These are phyloP conservation scores for Serinus canaria DNA, from an alignment of 2,113 vertebrate genomes.

Conservation along the genomic window DNA sequence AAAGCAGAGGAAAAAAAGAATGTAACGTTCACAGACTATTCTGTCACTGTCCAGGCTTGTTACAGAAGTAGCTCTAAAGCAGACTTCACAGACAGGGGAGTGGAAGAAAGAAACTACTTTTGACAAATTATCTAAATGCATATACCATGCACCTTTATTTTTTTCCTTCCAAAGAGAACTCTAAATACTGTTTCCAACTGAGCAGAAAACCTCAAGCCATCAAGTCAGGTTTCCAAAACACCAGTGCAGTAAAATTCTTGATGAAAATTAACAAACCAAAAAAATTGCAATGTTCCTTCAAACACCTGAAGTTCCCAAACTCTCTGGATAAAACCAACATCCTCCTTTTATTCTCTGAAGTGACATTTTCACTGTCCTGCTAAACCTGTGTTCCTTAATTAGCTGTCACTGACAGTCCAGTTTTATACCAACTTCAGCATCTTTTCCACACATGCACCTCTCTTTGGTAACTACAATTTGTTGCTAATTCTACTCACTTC, in stretches of 20 bases:
- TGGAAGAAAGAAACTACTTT: not conserved
- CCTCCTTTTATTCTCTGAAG: not conserved
- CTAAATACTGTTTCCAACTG: not conserved
- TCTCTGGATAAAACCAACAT: not conserved
- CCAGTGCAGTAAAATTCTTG: not conserved
- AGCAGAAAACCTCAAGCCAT: not conserved
- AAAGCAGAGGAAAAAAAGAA: not conserved
- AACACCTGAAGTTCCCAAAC: not conserved
- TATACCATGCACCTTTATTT: not conserved
- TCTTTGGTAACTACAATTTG: not conserved
- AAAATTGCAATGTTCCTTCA: not conserved
- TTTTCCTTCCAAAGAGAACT: not conserved
- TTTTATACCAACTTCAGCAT: not conserved
- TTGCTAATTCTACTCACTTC: not conserved
- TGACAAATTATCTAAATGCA: not conserved
- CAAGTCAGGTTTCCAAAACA: not conserved
- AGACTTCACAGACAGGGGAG: not conserved
- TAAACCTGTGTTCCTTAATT: not conserved
- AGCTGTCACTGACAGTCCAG: not conserved
- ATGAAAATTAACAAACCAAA: not conserved
- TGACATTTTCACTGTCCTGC: not conserved
- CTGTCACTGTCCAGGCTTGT: not conserved
- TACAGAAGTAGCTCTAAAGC: not conserved
- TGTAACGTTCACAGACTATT: not conserved
- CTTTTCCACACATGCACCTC: not conserved